Evolutionary conservation across 2,797 vertebrate genomes (phyloP).

Genomic region (Eulemur mongoz): DNA sequence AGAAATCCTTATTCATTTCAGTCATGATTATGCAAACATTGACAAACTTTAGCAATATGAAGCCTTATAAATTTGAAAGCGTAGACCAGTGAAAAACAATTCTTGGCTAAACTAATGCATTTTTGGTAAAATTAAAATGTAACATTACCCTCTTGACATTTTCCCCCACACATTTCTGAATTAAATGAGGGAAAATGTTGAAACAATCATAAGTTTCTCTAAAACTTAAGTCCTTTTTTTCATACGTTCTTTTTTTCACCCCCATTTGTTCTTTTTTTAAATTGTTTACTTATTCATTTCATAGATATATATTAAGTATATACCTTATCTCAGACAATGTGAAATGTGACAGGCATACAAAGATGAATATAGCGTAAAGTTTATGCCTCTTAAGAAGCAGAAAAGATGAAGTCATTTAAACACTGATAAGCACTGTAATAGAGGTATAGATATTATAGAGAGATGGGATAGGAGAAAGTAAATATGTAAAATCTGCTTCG

Average conservation of each 20-base stretch:
- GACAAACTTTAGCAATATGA: not conserved
- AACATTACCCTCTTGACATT: not conserved
- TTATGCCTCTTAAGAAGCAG: not conserved
- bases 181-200: not conserved
- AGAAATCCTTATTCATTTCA: not conserved
- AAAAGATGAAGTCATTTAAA: not conserved
- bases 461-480: not conserved
- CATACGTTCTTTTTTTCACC: not conserved
- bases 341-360: not conserved
- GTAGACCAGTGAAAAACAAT: not conserved
- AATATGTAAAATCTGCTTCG: not conserved
- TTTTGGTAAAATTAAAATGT: not conserved
- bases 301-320: not conserved
- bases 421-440: not conserved
- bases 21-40: not conserved
- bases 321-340: not conserved
- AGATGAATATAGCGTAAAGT: not conserved
- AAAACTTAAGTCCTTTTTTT: not conserved
- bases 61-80: not conserved
- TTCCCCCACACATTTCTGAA: not conserved
- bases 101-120: not conserved
- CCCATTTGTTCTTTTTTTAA: not conserved
- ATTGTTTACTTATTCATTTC: not conserved
- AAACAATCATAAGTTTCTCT: not conserved
- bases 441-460: not conserved